Evolutionary conservation across 2,797 vertebrate species (phyloP), one percentile per base, ranked within the genome.

Genomic region (Meriones psammophilus): DNA sequence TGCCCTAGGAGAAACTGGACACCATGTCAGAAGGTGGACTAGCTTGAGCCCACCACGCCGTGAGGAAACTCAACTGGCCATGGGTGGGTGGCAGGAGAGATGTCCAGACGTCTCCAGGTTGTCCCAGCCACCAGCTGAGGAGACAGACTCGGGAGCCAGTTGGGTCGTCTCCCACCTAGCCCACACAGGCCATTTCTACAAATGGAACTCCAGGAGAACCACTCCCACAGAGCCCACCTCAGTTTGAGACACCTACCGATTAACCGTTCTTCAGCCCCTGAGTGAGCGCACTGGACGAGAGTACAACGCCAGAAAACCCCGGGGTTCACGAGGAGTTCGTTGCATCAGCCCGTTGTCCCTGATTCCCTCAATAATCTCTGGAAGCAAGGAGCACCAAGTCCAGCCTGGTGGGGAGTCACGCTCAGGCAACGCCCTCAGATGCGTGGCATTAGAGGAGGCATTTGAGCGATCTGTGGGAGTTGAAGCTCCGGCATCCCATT

Each of bases 301-400:
- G 42, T 30, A 74, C 15, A 3, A 86, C 79, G 30, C 5, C 30
- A 18, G 50, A 84, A 92, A 93, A 22, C 30, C 88, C 87, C 74
- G 15, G 54, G 93, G 93, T 22, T 62, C 66, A 15, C 78, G 14
- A 14, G 33, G 56, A 86, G 46, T 69, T 86, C 8, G 4, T 92
- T 74, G 42, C 24, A 46, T 74, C 42, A 86, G 22, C 42, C 17
- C 74, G 30, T 66, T 85, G 66, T 60, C 15, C 18, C 33, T 80
- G n/a, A 91, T 80, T 90, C 66, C 66, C 24, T 54, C 62, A 79
- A 86, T 33, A n/a, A 20, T 95, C n/a, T 73, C 62, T 20, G n/a
- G 76, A 88, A 95, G 79, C 22, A 79, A 88, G 1, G n/a, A 87
- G 28, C 69, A 68, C 42, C 20, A 84, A 85, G 33, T 85, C 74